Evolutionary conservation across 2,888 invertebrate species (phyloP), one percentile per base, ranked within the genome.

Genomic region (Clepsis dumicolana): DNA sequence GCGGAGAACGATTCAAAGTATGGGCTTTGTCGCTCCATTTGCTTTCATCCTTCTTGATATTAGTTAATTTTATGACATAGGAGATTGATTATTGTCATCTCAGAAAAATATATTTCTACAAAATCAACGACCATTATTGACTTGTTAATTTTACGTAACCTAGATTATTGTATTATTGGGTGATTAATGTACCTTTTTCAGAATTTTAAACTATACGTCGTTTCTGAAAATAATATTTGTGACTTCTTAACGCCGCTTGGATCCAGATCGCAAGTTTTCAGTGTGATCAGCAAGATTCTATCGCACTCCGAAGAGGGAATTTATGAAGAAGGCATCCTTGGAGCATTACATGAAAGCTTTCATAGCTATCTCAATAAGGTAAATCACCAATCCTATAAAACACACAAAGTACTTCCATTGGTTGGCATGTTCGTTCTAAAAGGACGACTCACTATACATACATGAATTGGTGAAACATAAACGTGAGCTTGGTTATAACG

Each of bases 261-360:
- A 84, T 72, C 54, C 75, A 96, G 96, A 86, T 97, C 97, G 70
- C 98, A 98, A 89, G 98, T 99, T 10, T 99, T 99, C 89, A 98
- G 97, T 81, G 98, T 98, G 84, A 98, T 99, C 78, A 98, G 98
- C 82, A 98, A 98, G 93, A 99, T 99, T 70, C 94, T 99, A 64
- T 98, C 98, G 0, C 96, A 98, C 75, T 97, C 98, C 1, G 98
- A 99, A 82, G 98, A 98, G 77, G 96, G 91, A 38, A 89, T 89
- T 10, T 94, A 93, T 75, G 94, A 93, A 24, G 94, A 94, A 38
- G 84, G 82, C 4, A 73, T 85, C 63, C 74, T 87, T 10, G 87
- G 88, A 10, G 85, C 87, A 2, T 75, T 90, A 2, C 84, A 87
- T n/a, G 92, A 92, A 71, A 91, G 91, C 79, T 89, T 84, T 73